Evolutionary conservation across 2,113 vertebrate genomes (phyloP), one percentile per base, ranked within the genome.

Genomic region (Anthoscopus minutus): DNA sequence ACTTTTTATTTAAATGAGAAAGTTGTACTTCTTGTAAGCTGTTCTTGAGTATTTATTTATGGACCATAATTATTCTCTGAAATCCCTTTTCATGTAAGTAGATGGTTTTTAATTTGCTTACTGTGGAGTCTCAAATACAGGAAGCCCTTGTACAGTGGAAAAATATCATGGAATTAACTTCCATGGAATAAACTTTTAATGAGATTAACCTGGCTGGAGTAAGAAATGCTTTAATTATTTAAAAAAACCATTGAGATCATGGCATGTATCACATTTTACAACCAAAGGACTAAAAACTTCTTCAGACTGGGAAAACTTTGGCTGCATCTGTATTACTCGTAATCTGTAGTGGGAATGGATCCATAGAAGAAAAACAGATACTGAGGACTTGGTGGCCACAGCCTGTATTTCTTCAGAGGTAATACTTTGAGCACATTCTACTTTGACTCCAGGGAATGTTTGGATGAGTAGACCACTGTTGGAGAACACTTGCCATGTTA

Each of bases 1-100:
- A 77, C 81, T 77, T 91, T 85, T 94, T 89, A 88, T 92, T 78
- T 92, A 86, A 90, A 94, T 92, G 31, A 90, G 92, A 86, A 93
- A 92, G 94, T 78, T 93, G 58, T 85, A 85, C 21, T 62, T 69
- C 74, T 89, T 84, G 10, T 62, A 60, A 83, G 67, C 74, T 88
- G 47, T 44, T 90, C 56, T 74, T 81, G 45, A 77, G 45, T 74
- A 78, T 88, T 71, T 89, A 89, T 95, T 87, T 94, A 89, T 82
- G 74, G 58, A 80, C 70, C 28, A 9, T 74, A 83, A 73, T 86
- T 95, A 88, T 78, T 92, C 40, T 69, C 13, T 86, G 35, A 35
- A 30, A 74, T 92, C 73, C 44, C 31, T 91, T 18, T 78, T 93
- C 84, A 67, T 35, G 27, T 86, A 40, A 60, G 67, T 88, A 83